phyloP scores from a whole-genome alignment of 2,113 vertebrate genomes.

The Noctilio leporinus region DNA sequence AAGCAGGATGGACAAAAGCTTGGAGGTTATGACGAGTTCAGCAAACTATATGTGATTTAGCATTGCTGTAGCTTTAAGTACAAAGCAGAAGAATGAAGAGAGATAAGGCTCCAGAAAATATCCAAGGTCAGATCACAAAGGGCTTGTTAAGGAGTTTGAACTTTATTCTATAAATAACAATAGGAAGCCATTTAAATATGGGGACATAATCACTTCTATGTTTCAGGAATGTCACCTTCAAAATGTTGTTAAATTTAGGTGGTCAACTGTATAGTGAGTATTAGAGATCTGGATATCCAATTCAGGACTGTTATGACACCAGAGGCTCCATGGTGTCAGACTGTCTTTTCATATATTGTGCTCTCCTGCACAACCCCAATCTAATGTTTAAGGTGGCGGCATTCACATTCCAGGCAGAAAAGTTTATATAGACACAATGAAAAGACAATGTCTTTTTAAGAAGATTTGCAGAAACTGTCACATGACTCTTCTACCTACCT shows the following conservation, averaged over 20 bases:
- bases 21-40: background rate
- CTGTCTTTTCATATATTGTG: background rate
- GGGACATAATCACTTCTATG: background rate
- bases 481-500: background rate
- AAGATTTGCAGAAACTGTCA: background rate
- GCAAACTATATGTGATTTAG: background rate
- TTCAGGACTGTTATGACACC: background rate
- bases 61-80: background rate
- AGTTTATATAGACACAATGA: background rate
- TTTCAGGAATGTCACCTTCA: background rate
- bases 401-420: background rate
- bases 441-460: background rate
- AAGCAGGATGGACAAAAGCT: background rate
- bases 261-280: background rate
- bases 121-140: background rate
- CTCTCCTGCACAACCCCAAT: background rate
- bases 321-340: background rate
- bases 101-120: background rate
- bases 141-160: background rate
- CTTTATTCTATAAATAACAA: background rate
- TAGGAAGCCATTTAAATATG: background rate
- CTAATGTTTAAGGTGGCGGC: background rate
- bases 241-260: background rate
- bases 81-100: background rate
- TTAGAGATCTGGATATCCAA: background rate